Percentiles rank a stretch among this genome's conserved stretches.
Conservation (phyloP, 2,113 vertebrate genomes). For the Oxygymnocypris stewartii region DNA sequence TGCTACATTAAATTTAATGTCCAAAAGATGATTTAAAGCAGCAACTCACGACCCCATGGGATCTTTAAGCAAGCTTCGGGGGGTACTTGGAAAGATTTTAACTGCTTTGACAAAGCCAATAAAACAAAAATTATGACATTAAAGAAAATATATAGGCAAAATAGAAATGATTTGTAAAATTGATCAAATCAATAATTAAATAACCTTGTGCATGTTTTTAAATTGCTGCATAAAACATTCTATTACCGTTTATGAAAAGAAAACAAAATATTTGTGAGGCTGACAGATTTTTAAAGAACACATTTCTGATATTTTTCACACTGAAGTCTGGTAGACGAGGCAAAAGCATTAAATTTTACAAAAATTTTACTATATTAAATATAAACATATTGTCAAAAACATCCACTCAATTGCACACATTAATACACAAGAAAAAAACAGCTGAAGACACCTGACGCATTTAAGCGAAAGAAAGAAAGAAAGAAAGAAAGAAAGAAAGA, state of each 20-base stretch:
- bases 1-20: constrained; percentile 4
- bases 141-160: background rate
- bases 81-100: background rate
- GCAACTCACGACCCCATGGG: background rate
- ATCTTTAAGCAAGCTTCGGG: background rate
- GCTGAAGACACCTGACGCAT: background rate
- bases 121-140: background rate
- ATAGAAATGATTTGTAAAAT: background rate
- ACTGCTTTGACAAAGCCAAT: background rate
- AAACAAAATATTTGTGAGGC: background rate
- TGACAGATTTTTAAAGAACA: background rate
- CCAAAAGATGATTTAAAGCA: background rate
- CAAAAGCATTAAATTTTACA: too few relatives aligned
- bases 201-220: too few relatives aligned
- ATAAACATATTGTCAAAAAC: background rate
- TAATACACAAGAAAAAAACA: background rate
- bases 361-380: background rate
- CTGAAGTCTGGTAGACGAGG: background rate
- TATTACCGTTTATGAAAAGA: background rate
- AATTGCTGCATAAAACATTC: background rate
- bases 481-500: background rate
- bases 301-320: background rate
- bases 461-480: background rate
- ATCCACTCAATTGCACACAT: background rate
- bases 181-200: background rate